Evolutionary conservation across 2,113 vertebrate species (phyloP).

Genomic region (Carettochelys insculpta): DNA sequence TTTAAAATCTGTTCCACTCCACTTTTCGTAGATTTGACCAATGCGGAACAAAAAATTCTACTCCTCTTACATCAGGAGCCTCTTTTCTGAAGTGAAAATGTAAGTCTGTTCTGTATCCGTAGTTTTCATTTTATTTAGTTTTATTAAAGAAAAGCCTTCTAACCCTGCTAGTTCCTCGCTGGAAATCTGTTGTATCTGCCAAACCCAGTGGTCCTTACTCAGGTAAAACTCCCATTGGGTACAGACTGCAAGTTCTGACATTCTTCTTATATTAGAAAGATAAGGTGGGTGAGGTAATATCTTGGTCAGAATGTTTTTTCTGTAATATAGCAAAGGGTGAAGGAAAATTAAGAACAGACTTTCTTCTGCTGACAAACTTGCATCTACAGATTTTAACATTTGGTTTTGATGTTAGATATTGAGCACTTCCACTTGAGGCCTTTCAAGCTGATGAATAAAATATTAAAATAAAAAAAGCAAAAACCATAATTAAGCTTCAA

Average conservation of each 20-base stretch:
- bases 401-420: constrained; percentile 64
- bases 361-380: background rate
- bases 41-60: constrained; percentile 6
- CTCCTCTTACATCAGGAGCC: background rate
- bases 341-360: constrained; percentile 60
- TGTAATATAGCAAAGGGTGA: constrained; percentile 30
- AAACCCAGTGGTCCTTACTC: constrained; percentile 25
- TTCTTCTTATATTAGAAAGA: constrained; percentile 20
- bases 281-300: background rate
- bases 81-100: background rate
- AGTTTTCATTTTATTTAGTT: background rate
- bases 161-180: background rate
- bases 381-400: constrained; percentile 2
- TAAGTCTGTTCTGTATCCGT: background rate
- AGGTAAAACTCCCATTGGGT: background rate
- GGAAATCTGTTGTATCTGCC: constrained; percentile 28
- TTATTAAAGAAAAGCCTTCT: background rate
- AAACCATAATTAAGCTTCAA: constrained; percentile 60
- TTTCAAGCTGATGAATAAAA: constrained; percentile 64
- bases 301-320: constrained; percentile 45
- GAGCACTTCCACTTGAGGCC: constrained; percentile 36
- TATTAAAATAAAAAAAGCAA: background rate
- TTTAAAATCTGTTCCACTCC: background rate
- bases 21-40: constrained; percentile 31
- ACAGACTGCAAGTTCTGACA: constrained; percentile 14